phyloP scores from a whole-genome alignment of 2,888 invertebrate genomes.

The Eurytoma adleriae region DNA sequence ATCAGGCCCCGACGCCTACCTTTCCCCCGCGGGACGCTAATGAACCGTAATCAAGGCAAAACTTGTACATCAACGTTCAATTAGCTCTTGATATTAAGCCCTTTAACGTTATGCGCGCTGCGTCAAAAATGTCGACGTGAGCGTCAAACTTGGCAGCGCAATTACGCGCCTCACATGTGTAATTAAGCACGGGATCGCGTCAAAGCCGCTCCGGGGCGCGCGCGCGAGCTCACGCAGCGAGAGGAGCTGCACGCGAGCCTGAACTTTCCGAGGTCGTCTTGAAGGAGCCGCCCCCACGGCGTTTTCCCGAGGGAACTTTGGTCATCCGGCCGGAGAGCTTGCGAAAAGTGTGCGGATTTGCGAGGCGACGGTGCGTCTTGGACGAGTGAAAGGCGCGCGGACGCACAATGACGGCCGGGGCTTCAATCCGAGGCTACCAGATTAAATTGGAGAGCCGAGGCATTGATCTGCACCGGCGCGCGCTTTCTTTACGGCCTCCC shows the following conservation, averaged over 20 bases:
- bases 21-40: not conserved
- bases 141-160: slow-evolving; percentile 38
- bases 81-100: slow-evolving; percentile 15
- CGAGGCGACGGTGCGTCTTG: not conserved
- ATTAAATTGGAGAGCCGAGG: not conserved
- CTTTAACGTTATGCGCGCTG: not conserved
- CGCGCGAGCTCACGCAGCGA: not conserved
- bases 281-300: not conserved
- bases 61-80: slow-evolving; percentile 35
- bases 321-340: not conserved
- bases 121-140: not conserved
- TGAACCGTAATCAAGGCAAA: slow-evolving; percentile 21
- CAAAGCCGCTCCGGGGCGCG: not conserved
- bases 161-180: slow-evolving; percentile 29
- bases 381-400: no score
- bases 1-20: not conserved
- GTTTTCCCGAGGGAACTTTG: slow-evolving; percentile 19
- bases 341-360: no score
- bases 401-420: not conserved
- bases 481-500: not conserved
- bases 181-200: slow-evolving; percentile 27
- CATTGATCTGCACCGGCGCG: slow-evolving; percentile 6
- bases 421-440: slow-evolving; percentile 6
- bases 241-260: not conserved
- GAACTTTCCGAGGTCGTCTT: not conserved